Conservation (phyloP, 2,888 invertebrate genomes). For the Stenichneumon culpator region DNA sequence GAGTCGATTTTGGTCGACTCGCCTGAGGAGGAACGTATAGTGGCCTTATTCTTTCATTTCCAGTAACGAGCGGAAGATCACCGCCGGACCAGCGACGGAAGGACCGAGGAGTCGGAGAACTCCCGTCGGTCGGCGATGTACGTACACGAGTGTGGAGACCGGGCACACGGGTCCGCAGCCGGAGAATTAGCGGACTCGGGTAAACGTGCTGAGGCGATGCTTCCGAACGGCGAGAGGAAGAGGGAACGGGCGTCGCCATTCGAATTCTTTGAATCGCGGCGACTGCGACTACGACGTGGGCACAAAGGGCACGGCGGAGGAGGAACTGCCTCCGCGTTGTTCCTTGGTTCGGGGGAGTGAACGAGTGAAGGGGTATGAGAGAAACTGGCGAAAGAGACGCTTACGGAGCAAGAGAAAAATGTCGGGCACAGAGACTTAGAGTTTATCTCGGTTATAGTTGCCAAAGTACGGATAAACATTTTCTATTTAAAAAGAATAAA, state of each 20-base stretch:
- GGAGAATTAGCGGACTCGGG: slow-evolving; percentile 20
- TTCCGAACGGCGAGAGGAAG: slow-evolving; percentile 14
- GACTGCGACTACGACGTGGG: slow-evolving; percentile 49
- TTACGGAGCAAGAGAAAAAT: slow-evolving; percentile 39
- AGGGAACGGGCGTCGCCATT: slow-evolving; percentile 13
- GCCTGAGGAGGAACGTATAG: neutral
- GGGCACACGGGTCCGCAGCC: slow-evolving; percentile 12
- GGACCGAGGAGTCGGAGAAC: neutral
- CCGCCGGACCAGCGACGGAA: neutral
- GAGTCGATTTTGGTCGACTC: slow-evolving; percentile 47
- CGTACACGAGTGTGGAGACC: slow-evolving; percentile 27
- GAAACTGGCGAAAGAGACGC: slow-evolving; percentile 30
- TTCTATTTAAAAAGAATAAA: neutral
- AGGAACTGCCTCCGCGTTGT: slow-evolving; percentile 32
- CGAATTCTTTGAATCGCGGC: slow-evolving; percentile 56
- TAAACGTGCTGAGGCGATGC: slow-evolving; percentile 22
- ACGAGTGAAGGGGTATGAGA: slow-evolving; percentile 8
- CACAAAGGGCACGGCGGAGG: slow-evolving; percentile 46
- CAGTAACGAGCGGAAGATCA: slow-evolving; percentile 60
- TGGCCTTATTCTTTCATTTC: slow-evolving; percentile 60
- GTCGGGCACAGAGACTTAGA: slow-evolving; percentile 44
- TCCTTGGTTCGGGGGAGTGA: slow-evolving; percentile 46
- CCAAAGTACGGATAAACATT: slow-evolving; percentile 1
- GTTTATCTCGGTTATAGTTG: slow-evolving; percentile 7
- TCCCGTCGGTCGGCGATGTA: neutral